Evolutionary conservation across 2,888 invertebrate species (phyloP).

Genomic region (Alentia gelatinosa): DNA sequence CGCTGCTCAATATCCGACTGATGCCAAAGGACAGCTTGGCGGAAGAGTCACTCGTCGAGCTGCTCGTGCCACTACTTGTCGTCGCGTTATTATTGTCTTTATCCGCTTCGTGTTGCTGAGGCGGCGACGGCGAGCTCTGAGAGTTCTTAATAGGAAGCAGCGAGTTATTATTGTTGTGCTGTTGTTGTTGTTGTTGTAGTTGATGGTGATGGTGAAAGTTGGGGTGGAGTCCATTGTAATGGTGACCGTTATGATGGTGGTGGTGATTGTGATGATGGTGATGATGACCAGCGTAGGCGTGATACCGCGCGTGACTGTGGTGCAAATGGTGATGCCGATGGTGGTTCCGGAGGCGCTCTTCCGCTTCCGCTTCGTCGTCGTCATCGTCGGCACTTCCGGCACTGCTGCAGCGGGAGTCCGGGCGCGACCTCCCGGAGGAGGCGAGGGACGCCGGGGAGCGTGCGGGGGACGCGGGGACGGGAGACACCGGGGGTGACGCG

Average conservation of each 20-base stretch:
- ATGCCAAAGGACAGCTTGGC: conserved; percentile 62
- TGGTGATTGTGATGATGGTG: neutral
- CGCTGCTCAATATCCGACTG: conserved; percentile 60
- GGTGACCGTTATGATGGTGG: neutral
- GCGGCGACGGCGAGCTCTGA: neutral
- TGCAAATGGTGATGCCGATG: neutral
- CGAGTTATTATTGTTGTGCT: neutral
- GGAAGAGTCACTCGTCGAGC: neutral
- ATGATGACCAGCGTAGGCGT: neutral
- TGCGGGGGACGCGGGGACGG: neutral
- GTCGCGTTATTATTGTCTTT: conserved; percentile 5
- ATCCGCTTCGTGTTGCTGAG: neutral
- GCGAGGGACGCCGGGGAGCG: neutral
- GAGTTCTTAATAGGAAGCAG: neutral
- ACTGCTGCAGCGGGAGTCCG: conserved; percentile 4
- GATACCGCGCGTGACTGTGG: neutral
- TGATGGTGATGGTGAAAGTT: neutral
- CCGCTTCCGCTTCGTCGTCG: neutral
- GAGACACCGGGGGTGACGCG: neutral
- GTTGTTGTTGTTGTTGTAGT: neutral
- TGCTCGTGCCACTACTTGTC: neutral
- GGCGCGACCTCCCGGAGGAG: conserved; percentile 8
- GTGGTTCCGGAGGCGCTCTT: neutral
- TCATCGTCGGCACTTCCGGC: neutral
- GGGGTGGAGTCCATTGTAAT: neutral